Percentiles rank a stretch among this genome's conserved stretches.
Conservation (phyloP, 2,113 vertebrate species). For the Procavia capensis region DNA sequence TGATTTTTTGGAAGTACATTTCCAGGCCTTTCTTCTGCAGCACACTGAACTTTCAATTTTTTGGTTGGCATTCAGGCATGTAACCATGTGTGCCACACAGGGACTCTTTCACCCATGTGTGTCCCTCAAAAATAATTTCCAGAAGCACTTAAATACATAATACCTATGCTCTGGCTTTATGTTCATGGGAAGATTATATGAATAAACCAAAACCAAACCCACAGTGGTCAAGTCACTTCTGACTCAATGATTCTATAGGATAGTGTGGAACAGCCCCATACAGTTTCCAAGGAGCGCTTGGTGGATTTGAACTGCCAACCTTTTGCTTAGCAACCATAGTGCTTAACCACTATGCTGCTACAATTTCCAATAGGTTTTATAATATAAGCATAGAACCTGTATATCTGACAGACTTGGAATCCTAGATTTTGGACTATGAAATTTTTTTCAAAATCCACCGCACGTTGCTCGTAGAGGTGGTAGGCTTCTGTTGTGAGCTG, state of each 20-base stretch:
- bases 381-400: background rate
- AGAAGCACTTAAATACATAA: background rate
- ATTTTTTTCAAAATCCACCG: background rate
- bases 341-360: too few species aligned
- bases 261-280: too few species aligned
- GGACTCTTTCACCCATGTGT: background rate
- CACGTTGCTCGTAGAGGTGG: background rate
- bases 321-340: too few species aligned
- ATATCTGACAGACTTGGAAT: background rate
- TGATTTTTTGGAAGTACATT: too few species aligned
- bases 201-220: too few species aligned
- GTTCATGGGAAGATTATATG: background rate
- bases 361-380: slow-evolving; percentile 8
- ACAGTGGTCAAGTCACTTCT: too few species aligned
- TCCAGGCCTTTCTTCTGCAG: too few species aligned
- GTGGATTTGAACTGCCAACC: too few species aligned
- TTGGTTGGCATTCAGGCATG: too few species aligned
- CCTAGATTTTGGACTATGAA: background rate
- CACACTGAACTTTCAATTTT: too few species aligned
- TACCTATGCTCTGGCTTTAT: background rate
- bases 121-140: background rate
- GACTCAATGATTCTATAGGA: too few species aligned
- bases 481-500: background rate
- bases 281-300: too few species aligned
- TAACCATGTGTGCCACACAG: background rate